phyloP scores from a whole-genome alignment of 2,113 vertebrate genomes.

The Trichechus manatus region DNA sequence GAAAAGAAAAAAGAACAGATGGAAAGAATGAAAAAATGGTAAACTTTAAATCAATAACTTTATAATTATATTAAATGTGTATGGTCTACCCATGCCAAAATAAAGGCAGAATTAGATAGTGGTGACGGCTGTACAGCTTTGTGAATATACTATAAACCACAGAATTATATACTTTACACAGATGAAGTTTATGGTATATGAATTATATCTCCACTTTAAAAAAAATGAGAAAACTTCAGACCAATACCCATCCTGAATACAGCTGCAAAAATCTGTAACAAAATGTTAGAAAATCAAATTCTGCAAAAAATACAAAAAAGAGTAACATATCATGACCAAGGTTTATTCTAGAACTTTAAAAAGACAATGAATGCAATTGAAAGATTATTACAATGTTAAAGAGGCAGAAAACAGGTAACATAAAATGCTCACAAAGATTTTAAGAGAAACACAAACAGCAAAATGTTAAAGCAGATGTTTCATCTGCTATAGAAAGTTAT shows the following conservation, averaged over 20 bases:
- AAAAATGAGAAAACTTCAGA: not conserved
- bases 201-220: not conserved
- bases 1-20: not conserved
- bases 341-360: not conserved
- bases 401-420: not conserved
- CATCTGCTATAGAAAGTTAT: not conserved
- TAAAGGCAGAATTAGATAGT: not conserved
- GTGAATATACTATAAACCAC: not conserved
- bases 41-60: not conserved
- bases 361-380: not conserved
- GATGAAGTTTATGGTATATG: not conserved
- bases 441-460: conserved; percentile 7
- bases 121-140: not conserved
- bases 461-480: not conserved
- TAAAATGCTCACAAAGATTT: not conserved
- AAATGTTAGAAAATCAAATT: not conserved
- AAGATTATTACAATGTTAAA: not conserved
- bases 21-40: not conserved
- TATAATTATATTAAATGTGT: not conserved
- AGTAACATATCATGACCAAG: not conserved
- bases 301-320: not conserved
- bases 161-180: not conserved
- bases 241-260: too few relatives aligned
- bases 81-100: not conserved
- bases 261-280: not conserved